Evolutionary conservation across 2,888 invertebrate genomes (phyloP), one percentile per base, ranked within the genome.

Genomic region (Napeogenes inachia): DNA sequence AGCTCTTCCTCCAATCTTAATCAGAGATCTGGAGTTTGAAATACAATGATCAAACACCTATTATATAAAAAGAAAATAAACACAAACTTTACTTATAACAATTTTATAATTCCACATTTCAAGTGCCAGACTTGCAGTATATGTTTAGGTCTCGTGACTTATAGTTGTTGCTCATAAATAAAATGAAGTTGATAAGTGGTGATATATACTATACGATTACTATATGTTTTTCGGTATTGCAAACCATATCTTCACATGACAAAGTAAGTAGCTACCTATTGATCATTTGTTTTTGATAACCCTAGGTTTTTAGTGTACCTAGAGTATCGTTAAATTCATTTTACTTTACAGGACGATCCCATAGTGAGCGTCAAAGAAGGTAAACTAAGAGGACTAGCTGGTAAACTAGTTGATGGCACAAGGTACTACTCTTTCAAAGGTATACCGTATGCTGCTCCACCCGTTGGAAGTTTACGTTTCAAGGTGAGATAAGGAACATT

Each of bases 361-460:
- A 59, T 63, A 5, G 75, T 78, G 4, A 60, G 67, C 54, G 71
- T 77, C 10, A 60, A 70, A 54, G 72, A 78, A 59, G 79, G 78
- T 4, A 71, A 71, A 67, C 60, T 79, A 47, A 67, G 72, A 61
- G 79, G 79, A 4, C 68, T 71, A 4, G 60, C 73, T n/a, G 67
- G 67, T n/a, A 60, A 72, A 59, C 66, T 73, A 6, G 72, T 75
- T 0, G 70, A 71, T 54, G 71, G 70, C 42, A 71, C 74, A 0
- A 30, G 62, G n/a, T 80, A 73, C 68, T 73, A 71, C 66, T 79
- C 78, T 68, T 80, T 78, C 61, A 78, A 77, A 62, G 88, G 91
- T n/a, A 84, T 91, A 54, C 91, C 91, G 2, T 91, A 89, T 59
- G 91, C 91, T 2, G 70, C 77, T 53, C 86, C 91, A 13, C 91